A percentile compares a stretch with the other conserved stretches of the same genome.
Conservation (phyloP, 2,888 invertebrate genomes). For the Nephrotoma appendiculata region DNA sequence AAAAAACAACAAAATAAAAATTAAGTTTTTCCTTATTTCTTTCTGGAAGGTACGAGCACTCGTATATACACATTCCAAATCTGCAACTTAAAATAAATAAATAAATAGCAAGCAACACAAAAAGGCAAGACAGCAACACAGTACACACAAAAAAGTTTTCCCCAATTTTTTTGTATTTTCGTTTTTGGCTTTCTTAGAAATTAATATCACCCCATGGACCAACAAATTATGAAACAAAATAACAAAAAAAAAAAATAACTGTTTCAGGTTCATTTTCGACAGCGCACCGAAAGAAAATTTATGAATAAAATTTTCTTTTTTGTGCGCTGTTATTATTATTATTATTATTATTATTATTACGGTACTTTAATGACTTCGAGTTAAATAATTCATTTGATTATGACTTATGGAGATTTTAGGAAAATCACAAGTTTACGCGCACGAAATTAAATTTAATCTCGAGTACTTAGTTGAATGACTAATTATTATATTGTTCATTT, state of each 20-base stretch:
- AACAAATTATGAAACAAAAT: not conserved
- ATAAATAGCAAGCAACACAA: not conserved
- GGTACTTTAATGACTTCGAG: not conserved
- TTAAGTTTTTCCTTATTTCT: not conserved
- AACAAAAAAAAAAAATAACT: not conserved
- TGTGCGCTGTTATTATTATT: not conserved
- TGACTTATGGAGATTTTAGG: not conserved
- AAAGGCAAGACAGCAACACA: not conserved
- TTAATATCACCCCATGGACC: not conserved
- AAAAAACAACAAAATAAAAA: not conserved
- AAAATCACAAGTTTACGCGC: not conserved
- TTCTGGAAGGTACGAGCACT: not conserved
- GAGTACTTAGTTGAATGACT: too few relatives aligned
- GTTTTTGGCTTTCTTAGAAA: not conserved
- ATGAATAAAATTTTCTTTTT: not conserved
- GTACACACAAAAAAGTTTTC: not conserved
- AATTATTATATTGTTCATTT: too few relatives aligned
- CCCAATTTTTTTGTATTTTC: not conserved
- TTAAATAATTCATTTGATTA: not conserved
- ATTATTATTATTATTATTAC: not conserved
- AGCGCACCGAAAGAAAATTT: not conserved
- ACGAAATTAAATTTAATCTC: too few relatives aligned
- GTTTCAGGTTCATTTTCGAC: not conserved
- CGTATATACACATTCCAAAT: not conserved
- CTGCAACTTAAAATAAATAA: not conserved